Base-by-base conservation (phyloP, 2,888 invertebrate genomes). In the Lasioglossum zephyrum region DNA sequence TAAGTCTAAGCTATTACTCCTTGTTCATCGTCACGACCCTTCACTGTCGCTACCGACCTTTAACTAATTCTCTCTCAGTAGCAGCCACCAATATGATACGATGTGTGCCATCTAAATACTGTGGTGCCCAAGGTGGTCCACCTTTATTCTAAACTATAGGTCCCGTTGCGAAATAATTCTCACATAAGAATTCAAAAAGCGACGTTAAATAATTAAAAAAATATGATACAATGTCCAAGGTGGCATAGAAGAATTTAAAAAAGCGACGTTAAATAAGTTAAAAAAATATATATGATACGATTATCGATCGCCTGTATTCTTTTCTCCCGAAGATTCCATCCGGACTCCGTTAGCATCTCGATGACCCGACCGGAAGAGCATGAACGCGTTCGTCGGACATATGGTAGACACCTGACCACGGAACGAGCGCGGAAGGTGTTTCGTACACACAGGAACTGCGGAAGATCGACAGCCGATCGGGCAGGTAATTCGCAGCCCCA, bases 391-490 rank as follows among this genome's bases (percentile, higher is more conserved):
- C 70, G 41, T 36, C 57, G 57, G 66, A 66, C 85, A 85, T 78
- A 86, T 86, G 86, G 74, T 74, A 73, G 36, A 39, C 80, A 86
- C 66, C 86, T 81, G 86, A 49, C 57, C n/a, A 49, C 31, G 60
- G 13, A 49, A 53, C 60, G 49, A 36, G 66, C 81, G 69, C 36
- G 76, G 6, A 49, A 72, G 66, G 73, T 49, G 72, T 78, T 77
- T 18, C 22, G 60, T 60, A 63, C n/a, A 57, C 47, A 6, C 57
- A 26, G 60, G 60, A 60, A 60, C 3, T 2, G 49, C 73, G 31
- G 44, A 41, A 36, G 60, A 73, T 72, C 74, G 60, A 41, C 57
- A 39, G 53, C 69, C 69, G 69, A 69, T 69, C n/a, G 39, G 39
- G 39, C 66, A 9, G 39, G 77, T 53, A 84, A 77, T 47, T 73